Evolutionary conservation across 37 sponge, comb jelly and placozoan species (phyloP), one percentile per base, ranked within the genome.

Genomic region (Bolinopsis microptera): DNA sequence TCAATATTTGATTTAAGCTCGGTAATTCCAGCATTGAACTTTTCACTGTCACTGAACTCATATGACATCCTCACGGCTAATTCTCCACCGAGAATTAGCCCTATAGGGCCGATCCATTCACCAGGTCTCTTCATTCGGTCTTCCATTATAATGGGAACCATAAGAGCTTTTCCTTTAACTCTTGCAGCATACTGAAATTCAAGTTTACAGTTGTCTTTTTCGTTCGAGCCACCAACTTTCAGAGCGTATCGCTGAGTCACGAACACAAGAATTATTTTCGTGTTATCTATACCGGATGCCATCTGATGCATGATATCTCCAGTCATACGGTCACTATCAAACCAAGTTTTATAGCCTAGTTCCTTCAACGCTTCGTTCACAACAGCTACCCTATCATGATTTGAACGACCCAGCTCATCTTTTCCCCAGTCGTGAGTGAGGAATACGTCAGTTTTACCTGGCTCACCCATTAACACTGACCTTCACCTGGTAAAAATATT

Each of bases 391-490:
- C 74, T 9, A 1, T 22, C 25, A n/a, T 70, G 74, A 26, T 70
- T 70, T 1, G 16, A n/a, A 1, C 25, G 28, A 70, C 74, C 74
- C 3, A 24, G 25, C 26, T 70, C 74, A 26, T 70, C 74, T 26
- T 8, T 70, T 3, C 74, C 74, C 74, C 74, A 70, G 26, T 70
- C 74, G 74, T 70, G 74, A n/a, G 74, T n/a, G 25, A 70, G 74
- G 26, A 70, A 70, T n/a, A 70, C 61, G 61, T 48, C 9, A 13
- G 61, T 48, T 48, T 48, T 48, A 48, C 13, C 61, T 48, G n/a
- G n/a, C n/a, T 48, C 61, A 5, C 61, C 61, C 61, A 48, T 18
- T 48, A 48, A 5, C 5, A 48, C n/a, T n/a, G n/a, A n/a, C n/a
- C 61, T 18, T 13, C 61, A 13, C 61, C 13, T 13, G 61, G 13